Percentiles rank a stretch among this genome's conserved stretches.
Evolutionary conservation across 2,113 vertebrate species (phyloP).

Genomic region (Acrocephalus arundinaceus): DNA sequence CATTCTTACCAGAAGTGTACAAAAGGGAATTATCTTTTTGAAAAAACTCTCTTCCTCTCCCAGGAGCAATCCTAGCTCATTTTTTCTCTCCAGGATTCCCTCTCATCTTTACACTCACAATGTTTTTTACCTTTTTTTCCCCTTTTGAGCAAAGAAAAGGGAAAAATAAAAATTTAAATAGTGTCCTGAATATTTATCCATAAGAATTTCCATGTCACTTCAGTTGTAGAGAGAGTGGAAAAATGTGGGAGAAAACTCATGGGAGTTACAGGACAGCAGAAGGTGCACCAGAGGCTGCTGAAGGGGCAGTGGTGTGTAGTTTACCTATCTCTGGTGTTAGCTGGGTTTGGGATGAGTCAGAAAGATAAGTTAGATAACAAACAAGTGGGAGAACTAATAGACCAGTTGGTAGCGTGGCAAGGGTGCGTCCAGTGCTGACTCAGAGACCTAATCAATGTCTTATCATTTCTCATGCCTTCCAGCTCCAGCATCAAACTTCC

Average conservation of each 20-base stretch:
- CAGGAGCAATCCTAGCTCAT: not conserved
- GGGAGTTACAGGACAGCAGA: not conserved
- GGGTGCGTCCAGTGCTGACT: not conserved
- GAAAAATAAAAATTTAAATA: no score
- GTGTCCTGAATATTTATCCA: no score
- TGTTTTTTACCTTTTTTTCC: not conserved
- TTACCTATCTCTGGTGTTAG: not conserved
- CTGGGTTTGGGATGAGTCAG: constrained; percentile 2
- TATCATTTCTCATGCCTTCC: not conserved
- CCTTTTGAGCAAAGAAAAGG: not conserved
- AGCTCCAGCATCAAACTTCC: not conserved
- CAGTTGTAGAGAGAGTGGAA: no score
- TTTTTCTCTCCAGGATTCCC: not conserved
- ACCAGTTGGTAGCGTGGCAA: not conserved
- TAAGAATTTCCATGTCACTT: no score
- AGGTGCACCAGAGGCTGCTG: not conserved
- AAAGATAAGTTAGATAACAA: not conserved
- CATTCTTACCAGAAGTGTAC: not conserved
- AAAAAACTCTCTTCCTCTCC: not conserved
- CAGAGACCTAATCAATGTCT: constrained; percentile 13
- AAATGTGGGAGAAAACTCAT: no score
- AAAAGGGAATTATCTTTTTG: not conserved
- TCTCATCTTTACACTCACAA: not conserved
- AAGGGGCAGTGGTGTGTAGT: not conserved
- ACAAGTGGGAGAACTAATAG: not conserved